A percentile compares a stretch with the other conserved stretches of the same genome.
Evolutionary conservation across 2,797 vertebrate species (phyloP).

Genomic region (Catharus ustulatus): DNA sequence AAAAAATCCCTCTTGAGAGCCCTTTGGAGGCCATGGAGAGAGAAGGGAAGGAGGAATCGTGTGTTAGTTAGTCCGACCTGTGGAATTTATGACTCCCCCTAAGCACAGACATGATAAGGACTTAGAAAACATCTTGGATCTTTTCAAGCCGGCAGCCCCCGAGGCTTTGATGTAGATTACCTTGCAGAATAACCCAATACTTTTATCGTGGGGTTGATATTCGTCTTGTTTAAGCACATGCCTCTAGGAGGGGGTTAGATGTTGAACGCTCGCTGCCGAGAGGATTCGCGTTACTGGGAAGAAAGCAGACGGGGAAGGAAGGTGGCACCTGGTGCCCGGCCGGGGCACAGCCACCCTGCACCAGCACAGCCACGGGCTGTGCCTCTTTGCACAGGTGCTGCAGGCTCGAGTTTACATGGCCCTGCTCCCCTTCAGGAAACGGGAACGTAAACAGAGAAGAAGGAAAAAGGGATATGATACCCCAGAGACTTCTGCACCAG

Average conservation of each 20-base stretch:
- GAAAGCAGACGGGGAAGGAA: neutral
- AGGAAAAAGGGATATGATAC: too few species aligned
- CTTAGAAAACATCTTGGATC: conserved; percentile 71
- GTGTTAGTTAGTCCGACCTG: conserved; percentile 53
- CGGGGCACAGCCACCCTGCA: neutral
- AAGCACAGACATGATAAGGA: conserved; percentile 80
- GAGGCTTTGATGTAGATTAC: conserved; percentile 77
- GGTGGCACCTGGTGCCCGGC: neutral
- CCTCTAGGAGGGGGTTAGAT: conserved; percentile 22
- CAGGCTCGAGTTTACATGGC: neutral
- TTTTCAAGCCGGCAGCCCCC: conserved; percentile 75
- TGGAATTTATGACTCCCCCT: conserved; percentile 82
- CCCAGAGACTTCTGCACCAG: neutral
- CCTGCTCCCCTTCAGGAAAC: neutral
- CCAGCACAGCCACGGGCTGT: neutral
- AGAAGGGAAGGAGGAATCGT: conserved; percentile 58
- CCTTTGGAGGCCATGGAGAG: conserved; percentile 31
- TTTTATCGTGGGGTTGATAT: conserved; percentile 66
- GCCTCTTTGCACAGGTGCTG: neutral
- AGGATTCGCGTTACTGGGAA: neutral
- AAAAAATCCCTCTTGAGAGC: neutral
- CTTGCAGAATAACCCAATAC: conserved; percentile 71
- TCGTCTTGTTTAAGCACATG: conserved; percentile 60
- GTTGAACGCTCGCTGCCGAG: neutral
- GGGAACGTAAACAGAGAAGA: neutral